Base-by-base conservation (phyloP, 35 echinoderm and acorn worm species). In the Apostichopus parvimensis region DNA sequence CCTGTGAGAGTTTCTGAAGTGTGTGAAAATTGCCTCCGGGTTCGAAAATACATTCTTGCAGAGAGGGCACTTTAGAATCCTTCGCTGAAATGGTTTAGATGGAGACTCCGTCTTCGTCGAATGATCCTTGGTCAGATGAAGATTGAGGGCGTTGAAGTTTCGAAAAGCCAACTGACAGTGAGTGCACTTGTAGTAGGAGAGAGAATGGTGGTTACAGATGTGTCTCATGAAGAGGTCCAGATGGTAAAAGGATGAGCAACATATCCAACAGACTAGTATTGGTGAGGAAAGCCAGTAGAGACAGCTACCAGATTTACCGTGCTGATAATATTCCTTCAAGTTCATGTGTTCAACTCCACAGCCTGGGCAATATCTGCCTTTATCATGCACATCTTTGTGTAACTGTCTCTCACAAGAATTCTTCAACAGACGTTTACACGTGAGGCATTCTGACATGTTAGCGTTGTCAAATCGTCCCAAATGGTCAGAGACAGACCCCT, bases 21-120 rank as follows among this genome's bases (percentile, higher is more conserved):
- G 92, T 21, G 53, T 57, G 21, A 54, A 13, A 54, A 91, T 57
- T 23, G 76, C 71, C 17, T 17, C 53, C 21, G 18, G 7, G 23
- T 11, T 53, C 17, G 72, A 54, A 57, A 91, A 91, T 8, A 91
- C 89, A 91, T 91, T 91, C 73, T 91, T 91, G 59, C 89, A 91
- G 5, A 91, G 56, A 9, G 73, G 89, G 26, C 89, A 91, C 76
- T 91, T 91, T 52, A 54, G 73, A 57, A 91, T 78, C 75, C 86
- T 60, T 91, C 17, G 89, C n/a, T 82, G 79, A 24, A 8, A 52
- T 6, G 81, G 18, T 84, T 59, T 59, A 58, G 17, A 7, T 88
- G 8, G 52, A 5, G 18, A 7, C 68, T 77, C 14, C 53, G 14
- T 18, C 8, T 3, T 56, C 1, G 25, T 4, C 2, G 55, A 6